These are phyloP conservation scores for Drosophila hamatofila DNA, from an alignment of 2,888 invertebrate species.

Conservation along the genomic window DNA sequence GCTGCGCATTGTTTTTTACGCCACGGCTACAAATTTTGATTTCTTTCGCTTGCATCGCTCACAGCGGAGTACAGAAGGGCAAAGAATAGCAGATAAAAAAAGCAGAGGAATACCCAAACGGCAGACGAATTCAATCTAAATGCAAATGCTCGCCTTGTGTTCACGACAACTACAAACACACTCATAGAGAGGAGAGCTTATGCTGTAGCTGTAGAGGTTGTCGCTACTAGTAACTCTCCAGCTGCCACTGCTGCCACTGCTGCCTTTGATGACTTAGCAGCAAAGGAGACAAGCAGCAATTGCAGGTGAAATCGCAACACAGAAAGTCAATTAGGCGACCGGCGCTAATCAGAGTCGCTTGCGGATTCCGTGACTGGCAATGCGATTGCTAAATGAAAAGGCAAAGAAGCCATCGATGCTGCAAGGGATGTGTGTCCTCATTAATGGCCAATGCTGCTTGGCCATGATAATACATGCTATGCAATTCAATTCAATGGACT, in stretches of 20 bases:
- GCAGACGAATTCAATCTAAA: conserved; percentile 76
- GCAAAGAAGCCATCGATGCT: conserved; percentile 6
- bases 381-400: conserved; percentile 25
- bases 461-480: conserved; percentile 55
- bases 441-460: conserved; percentile 36
- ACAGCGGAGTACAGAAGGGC: conserved; percentile 4
- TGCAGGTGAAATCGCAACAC: conserved; percentile 76
- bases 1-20: conserved; percentile 31
- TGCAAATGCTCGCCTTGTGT: conserved; percentile 73
- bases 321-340: conserved; percentile 75
- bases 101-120: conserved; percentile 39
- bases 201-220: background rate
- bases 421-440: conserved; percentile 20
- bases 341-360: conserved; percentile 67
- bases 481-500: conserved; percentile 62
- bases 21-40: conserved; percentile 64
- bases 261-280: conserved; percentile 20
- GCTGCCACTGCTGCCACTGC: background rate
- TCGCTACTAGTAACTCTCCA: background rate
- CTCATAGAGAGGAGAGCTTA: background rate
- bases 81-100: conserved; percentile 14
- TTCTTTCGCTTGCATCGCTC: conserved; percentile 72
- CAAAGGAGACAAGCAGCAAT: conserved; percentile 7
- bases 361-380: conserved; percentile 33
- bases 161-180: conserved; percentile 33